These are phyloP conservation scores for Mus spretus DNA, from an alignment of 2,797 vertebrate species.

Conservation along the genomic window DNA sequence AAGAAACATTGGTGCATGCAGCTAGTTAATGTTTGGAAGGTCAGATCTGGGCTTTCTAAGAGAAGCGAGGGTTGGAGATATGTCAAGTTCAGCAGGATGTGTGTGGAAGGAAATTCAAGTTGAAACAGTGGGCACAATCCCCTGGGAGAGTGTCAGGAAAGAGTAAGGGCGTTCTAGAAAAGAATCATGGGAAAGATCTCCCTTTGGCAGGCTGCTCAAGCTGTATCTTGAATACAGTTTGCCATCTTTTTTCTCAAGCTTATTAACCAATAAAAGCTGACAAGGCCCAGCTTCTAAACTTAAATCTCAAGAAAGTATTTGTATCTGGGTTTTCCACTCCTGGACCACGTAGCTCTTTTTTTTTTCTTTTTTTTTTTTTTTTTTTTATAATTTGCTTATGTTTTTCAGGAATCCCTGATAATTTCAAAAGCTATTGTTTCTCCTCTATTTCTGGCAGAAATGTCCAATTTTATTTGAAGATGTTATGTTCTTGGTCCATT, in stretches of 20 bases:
- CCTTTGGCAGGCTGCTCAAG: conserved; percentile 10
- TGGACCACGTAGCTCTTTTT: conserved; percentile 13
- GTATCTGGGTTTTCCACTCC: neutral
- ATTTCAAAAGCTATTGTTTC: conserved; percentile 22
- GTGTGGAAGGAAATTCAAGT: conserved; percentile 62
- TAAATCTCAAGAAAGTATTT: conserved; percentile 75
- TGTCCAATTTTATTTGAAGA: conserved; percentile 57
- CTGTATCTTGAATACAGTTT: conserved; percentile 55
- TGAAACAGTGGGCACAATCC: conserved; percentile 55
- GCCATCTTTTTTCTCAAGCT: conserved; percentile 66
- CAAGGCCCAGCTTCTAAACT: conserved; percentile 53
- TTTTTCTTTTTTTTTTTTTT: no score
- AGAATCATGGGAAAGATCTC: conserved; percentile 59
- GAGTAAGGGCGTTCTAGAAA: conserved; percentile 14
- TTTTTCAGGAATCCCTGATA: conserved; percentile 69
- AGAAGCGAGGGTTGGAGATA: neutral
- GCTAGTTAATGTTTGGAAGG: conserved; percentile 10
- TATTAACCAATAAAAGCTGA: conserved; percentile 78
- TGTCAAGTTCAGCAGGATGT: neutral
- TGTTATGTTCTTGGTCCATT: conserved; percentile 52
- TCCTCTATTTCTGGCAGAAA: conserved; percentile 60
- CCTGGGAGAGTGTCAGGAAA: conserved; percentile 48
- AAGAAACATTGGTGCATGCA: neutral
- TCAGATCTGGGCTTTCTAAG: conserved; percentile 33
- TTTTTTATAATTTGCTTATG: conserved; percentile 58